Percentiles rank a stretch among this genome's conserved stretches.
These are phyloP conservation scores for Microplitis demolitor DNA, from an alignment of 1,140 invertebrate species.

Conservation along the genomic window DNA sequence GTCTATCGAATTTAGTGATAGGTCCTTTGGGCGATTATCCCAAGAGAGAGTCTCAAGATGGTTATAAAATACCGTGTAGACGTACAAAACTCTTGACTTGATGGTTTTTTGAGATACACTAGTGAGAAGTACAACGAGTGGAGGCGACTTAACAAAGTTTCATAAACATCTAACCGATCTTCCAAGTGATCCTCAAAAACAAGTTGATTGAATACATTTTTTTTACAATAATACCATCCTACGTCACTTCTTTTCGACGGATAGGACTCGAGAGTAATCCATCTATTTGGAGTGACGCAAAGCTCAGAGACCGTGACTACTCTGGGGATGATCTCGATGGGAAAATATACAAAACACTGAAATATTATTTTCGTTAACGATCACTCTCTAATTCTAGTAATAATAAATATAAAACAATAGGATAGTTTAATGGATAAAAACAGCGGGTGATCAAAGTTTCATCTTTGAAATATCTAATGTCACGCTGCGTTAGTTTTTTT, in stretches of 20 bases:
- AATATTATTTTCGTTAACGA: constrained; percentile 2
- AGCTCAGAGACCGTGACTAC: too few species aligned
- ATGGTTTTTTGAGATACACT: neutral
- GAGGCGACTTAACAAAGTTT: neutral
- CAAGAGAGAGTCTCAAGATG: neutral
- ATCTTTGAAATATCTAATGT: neutral
- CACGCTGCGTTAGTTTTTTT: neutral
- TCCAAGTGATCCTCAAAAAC: constrained; percentile 4
- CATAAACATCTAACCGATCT: neutral
- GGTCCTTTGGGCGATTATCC: neutral
- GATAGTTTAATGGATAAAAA: neutral
- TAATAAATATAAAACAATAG: constrained; percentile 12
- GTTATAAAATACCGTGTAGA: too few species aligned
- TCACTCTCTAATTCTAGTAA: neutral
- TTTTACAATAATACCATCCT: neutral
- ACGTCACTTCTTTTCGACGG: neutral
- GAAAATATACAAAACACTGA: neutral
- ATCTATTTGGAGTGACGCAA: neutral
- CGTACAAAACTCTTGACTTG: neutral
- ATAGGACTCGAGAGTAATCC: constrained; percentile 8
- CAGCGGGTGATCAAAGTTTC: constrained; percentile 10
- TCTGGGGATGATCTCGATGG: neutral
- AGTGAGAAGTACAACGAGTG: neutral
- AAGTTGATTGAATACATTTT: constrained; percentile 17
- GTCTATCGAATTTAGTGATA: neutral